Evolutionary conservation across 1,140 invertebrate genomes (phyloP).

Genomic region (Philopotamus ludificatus): DNA sequence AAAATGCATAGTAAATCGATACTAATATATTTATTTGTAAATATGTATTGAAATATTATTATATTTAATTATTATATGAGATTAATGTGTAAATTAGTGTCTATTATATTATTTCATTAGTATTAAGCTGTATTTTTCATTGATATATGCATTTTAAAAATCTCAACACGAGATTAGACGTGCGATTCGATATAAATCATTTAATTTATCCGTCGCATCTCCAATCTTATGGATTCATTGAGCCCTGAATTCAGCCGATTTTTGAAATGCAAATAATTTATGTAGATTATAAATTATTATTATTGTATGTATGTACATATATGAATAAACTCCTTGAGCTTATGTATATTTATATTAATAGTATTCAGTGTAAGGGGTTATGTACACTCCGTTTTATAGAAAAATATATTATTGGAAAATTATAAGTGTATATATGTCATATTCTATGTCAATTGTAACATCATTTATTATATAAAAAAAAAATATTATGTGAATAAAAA

Average conservation of each 20-base stretch:
- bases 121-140: background rate
- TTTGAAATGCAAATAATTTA: slow-evolving; percentile 11
- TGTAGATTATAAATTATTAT: background rate
- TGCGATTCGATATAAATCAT: background rate
- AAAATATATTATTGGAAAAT: background rate
- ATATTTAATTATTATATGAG: background rate
- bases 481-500: too few species aligned
- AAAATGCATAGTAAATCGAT: too few species aligned
- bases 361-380: too few species aligned
- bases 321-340: slow-evolving; percentile 2
- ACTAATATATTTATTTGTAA: too few species aligned
- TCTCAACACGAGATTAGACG: background rate
- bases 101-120: background rate
- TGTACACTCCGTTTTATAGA: background rate
- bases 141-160: slow-evolving; percentile 3
- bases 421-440: background rate
- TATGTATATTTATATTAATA: slow-evolving; percentile 1
- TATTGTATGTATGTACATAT: background rate
- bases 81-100: background rate
- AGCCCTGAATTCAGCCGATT: slow-evolving; percentile 25
- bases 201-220: slow-evolving; percentile 4
- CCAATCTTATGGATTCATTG: slow-evolving; percentile 22
- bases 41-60: too few species aligned
- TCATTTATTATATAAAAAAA: too few species aligned
- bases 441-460: background rate